phyloP scores from a whole-genome alignment of 2,888 invertebrate species.

The Eupithecia abbreviata region DNA sequence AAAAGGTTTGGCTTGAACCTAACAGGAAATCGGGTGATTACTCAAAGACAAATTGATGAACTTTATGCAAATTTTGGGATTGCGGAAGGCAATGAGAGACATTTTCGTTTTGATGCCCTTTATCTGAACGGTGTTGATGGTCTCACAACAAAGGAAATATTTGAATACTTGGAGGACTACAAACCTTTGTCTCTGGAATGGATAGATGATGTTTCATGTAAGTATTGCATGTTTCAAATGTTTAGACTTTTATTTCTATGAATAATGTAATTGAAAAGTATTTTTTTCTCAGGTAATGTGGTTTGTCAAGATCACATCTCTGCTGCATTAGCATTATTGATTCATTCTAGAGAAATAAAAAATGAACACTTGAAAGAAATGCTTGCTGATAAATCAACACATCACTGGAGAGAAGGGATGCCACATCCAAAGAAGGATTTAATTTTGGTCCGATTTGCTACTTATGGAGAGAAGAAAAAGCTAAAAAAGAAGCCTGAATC shows the following conservation, averaged over 20 bases:
- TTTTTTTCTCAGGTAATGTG: constrained; percentile 83
- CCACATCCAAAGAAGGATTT: constrained; percentile 86
- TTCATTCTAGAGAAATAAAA: constrained; percentile 81
- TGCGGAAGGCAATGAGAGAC: constrained; percentile 83
- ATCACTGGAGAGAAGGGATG: constrained; percentile 90
- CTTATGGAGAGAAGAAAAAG: constrained; percentile 88
- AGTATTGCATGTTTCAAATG: constrained; percentile 54
- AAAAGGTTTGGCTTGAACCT: constrained; percentile 76
- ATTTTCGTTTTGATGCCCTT: constrained; percentile 88
- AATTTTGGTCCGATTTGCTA: constrained; percentile 90
- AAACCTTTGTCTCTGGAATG: constrained; percentile 91
- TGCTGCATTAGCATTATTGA: constrained; percentile 84
- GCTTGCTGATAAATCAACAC: constrained; percentile 83
- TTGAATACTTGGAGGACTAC: constrained; percentile 90
- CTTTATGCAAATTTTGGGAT: constrained; percentile 75
- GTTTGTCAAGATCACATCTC: constrained; percentile 85
- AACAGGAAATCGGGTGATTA: constrained; percentile 71
- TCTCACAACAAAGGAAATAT: constrained; percentile 90
- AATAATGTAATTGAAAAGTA: constrained; percentile 8
- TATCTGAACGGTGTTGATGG: constrained; percentile 90
- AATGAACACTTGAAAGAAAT: constrained; percentile 68
- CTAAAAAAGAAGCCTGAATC: constrained; percentile 74
- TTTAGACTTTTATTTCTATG: neutral
- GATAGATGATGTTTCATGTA: constrained; percentile 91
- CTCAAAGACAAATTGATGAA: constrained; percentile 78